Percentiles rank a stretch among this genome's conserved stretches.
Evolutionary conservation across 2,888 invertebrate species (phyloP).

Genomic region (Linnaemya vulpina): DNA sequence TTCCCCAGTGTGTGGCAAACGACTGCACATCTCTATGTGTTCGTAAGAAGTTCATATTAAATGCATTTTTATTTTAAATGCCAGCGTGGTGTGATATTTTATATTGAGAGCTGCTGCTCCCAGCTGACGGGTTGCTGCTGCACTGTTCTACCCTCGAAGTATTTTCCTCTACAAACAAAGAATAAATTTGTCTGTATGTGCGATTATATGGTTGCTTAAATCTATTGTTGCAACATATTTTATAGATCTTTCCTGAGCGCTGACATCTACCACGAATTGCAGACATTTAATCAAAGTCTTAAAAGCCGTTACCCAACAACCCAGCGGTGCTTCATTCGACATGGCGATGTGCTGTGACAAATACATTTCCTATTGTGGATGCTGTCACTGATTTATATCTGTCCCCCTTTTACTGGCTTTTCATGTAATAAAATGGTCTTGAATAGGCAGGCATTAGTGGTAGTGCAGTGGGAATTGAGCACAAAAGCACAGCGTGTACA

Average conservation of each 20-base stretch:
- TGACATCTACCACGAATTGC: slow-evolving; percentile 61
- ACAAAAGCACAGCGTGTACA: neutral
- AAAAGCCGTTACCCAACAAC: slow-evolving; percentile 12
- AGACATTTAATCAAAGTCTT: slow-evolving; percentile 67
- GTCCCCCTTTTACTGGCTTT: neutral
- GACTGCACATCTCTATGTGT: neutral
- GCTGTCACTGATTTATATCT: neutral
- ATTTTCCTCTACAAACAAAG: neutral
- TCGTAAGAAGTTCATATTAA: slow-evolving; percentile 1
- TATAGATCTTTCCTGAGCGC: slow-evolving; percentile 49
- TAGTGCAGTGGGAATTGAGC: neutral
- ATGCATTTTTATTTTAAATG: slow-evolving; percentile 4
- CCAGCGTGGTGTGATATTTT: slow-evolving; percentile 33
- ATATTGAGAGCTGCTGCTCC: neutral
- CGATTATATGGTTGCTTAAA: neutral
- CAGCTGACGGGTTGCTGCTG: neutral
- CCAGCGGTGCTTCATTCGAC: neutral
- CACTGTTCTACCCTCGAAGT: neutral
- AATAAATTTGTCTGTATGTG: neutral
- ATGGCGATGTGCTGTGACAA: slow-evolving; percentile 38
- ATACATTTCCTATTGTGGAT: neutral
- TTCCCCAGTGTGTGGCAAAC: too few species aligned
- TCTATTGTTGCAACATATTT: slow-evolving; percentile 33
- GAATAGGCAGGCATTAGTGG: slow-evolving; percentile 4
- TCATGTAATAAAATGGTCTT: slow-evolving; percentile 8